phyloP scores from a whole-genome alignment of 2,888 invertebrate genomes.

The Nomada lathburiana region DNA sequence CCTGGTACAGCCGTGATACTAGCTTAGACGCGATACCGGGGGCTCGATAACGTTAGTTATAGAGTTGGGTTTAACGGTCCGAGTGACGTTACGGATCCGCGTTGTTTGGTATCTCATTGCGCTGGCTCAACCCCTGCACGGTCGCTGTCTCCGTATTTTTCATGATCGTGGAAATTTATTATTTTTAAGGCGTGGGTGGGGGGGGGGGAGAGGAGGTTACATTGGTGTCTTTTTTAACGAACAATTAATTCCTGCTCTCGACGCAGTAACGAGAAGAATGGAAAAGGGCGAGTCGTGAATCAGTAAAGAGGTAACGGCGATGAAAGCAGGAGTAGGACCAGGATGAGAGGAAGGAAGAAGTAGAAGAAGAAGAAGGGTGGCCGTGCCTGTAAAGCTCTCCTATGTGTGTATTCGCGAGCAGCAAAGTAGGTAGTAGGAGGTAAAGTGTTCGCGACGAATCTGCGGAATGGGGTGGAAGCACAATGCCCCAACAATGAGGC shows the following conservation, averaged over 20 bases:
- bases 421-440: slow-evolving; percentile 71
- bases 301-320: slow-evolving; percentile 38
- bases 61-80: slow-evolving; percentile 52
- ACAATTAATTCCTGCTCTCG: background rate
- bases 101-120: slow-evolving; percentile 33
- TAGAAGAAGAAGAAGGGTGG: slow-evolving; percentile 56
- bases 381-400: slow-evolving; percentile 69
- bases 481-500: slow-evolving; percentile 82
- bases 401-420: slow-evolving; percentile 63
- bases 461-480: slow-evolving; percentile 77
- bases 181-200: too few relatives aligned
- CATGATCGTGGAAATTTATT: background rate
- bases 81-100: slow-evolving; percentile 34
- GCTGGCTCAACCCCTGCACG: background rate
- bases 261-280: slow-evolving; percentile 43
- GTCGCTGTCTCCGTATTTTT: background rate
- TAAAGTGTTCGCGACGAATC: slow-evolving; percentile 80
- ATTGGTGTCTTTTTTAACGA: background rate
- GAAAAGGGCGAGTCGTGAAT: slow-evolving; percentile 46
- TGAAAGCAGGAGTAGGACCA: slow-evolving; percentile 10
- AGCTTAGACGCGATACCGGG: slow-evolving; percentile 58
- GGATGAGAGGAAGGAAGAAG: slow-evolving; percentile 36
- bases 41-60: slow-evolving; percentile 63
- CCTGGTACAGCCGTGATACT: slow-evolving; percentile 41
- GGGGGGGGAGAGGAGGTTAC: too few relatives aligned